phyloP scores from a whole-genome alignment of 1,140 invertebrate species.

The Tetramorium simillimum region DNA sequence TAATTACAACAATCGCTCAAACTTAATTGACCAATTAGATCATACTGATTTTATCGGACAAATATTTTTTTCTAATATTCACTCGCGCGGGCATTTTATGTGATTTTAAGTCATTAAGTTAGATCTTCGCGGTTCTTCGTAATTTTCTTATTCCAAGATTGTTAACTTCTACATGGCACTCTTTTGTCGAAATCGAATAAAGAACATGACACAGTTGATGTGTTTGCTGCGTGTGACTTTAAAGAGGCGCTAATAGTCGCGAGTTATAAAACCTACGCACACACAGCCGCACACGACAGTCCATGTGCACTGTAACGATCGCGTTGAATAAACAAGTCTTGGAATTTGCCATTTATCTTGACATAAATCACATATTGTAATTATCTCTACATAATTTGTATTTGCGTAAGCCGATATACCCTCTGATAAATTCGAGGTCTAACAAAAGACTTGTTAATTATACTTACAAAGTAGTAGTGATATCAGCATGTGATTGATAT shows the following conservation, averaged over 20 bases:
- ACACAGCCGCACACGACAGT: slow-evolving; percentile 28
- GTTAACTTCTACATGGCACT: background rate
- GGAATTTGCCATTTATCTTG: slow-evolving; percentile 71
- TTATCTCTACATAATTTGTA: slow-evolving; percentile 32
- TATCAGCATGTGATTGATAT: slow-evolving; percentile 31
- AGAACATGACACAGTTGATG: slow-evolving; percentile 7
- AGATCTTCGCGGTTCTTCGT: background rate
- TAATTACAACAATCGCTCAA: background rate
- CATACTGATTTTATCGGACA: background rate
- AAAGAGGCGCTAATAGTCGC: slow-evolving; percentile 59
- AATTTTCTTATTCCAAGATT: background rate
- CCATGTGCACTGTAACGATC: slow-evolving; percentile 57
- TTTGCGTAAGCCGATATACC: slow-evolving; percentile 55
- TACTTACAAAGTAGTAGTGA: slow-evolving; percentile 39
- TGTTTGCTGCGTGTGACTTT: slow-evolving; percentile 19
- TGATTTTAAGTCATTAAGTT: background rate
- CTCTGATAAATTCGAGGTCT: slow-evolving; percentile 15
- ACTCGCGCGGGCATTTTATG: background rate
- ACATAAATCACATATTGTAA: slow-evolving; percentile 60
- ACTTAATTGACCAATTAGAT: background rate
- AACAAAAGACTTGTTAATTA: slow-evolving; percentile 51
- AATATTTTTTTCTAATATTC: background rate
- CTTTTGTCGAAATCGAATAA: background rate
- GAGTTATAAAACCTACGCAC: slow-evolving; percentile 39
- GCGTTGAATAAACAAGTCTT: slow-evolving; percentile 66